Percentiles rank a stretch among this genome's conserved stretches.
These are phyloP conservation scores for Phlogophora meticulosa DNA, from an alignment of 2,888 invertebrate genomes.

Conservation along the genomic window DNA sequence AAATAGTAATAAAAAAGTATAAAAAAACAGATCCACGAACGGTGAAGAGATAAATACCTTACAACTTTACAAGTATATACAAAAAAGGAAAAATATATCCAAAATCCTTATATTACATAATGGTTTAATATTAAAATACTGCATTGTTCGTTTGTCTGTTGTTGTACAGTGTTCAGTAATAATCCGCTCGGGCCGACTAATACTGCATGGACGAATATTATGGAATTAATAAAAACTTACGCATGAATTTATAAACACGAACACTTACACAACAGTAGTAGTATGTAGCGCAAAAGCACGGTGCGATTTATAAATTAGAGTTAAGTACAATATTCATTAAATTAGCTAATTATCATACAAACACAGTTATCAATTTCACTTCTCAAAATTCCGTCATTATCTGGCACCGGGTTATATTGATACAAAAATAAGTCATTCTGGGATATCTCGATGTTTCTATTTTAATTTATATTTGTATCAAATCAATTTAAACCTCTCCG, in stretches of 20 bases:
- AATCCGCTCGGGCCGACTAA: slow-evolving; percentile 75
- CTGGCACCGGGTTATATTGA: slow-evolving; percentile 48
- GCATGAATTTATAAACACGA: slow-evolving; percentile 71
- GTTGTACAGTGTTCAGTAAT: slow-evolving; percentile 68
- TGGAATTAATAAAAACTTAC: slow-evolving; percentile 73
- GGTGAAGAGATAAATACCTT: slow-evolving; percentile 81
- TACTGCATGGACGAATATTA: slow-evolving; percentile 82
- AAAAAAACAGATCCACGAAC: slow-evolving; percentile 84
- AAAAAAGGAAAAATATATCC: slow-evolving; percentile 85
- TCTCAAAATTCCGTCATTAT: slow-evolving; percentile 47
- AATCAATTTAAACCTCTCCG: slow-evolving; percentile 36
- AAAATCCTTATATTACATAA: slow-evolving; percentile 83
- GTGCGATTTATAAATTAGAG: slow-evolving; percentile 74
- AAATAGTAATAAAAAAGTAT: slow-evolving; percentile 74
- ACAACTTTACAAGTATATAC: slow-evolving; percentile 90
- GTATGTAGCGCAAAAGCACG: slow-evolving; percentile 84
- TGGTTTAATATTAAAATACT: slow-evolving; percentile 84
- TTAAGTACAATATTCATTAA: slow-evolving; percentile 80
- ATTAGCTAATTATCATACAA: slow-evolving; percentile 58
- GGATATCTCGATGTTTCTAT: slow-evolving; percentile 8
- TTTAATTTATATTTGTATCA: slow-evolving; percentile 35
- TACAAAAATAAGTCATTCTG: slow-evolving; percentile 57
- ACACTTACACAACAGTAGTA: slow-evolving; percentile 67
- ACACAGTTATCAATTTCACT: slow-evolving; percentile 40
- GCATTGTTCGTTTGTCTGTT: slow-evolving; percentile 80